A percentile compares a stretch with the other conserved stretches of the same genome.
Evolutionary conservation across 1,140 invertebrate genomes (phyloP).

Genomic region (Cydia pomonella): DNA sequence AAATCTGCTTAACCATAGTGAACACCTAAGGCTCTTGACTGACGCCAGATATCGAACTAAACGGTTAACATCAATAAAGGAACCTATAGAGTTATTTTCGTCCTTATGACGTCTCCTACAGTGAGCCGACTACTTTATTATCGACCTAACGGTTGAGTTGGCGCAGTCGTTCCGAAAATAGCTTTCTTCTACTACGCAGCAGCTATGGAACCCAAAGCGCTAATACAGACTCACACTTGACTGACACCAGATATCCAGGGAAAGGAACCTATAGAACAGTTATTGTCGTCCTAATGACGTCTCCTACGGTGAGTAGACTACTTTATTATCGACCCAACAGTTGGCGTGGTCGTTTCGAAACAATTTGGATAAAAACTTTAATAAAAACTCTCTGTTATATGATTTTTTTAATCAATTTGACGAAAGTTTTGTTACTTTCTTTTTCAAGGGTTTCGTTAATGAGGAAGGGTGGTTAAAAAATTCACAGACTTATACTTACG

Average conservation of each 20-base stretch:
- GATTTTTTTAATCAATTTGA: constrained; percentile 12
- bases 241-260: neutral
- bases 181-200: no score
- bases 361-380: constrained; percentile 3
- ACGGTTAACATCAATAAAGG: neutral
- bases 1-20: no score
- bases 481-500: neutral
- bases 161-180: neutral
- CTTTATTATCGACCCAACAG: constrained; percentile 5
- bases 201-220: neutral
- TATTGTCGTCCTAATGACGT: neutral
- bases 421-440: neutral
- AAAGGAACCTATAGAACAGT: neutral
- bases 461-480: neutral
- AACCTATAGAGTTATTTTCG: neutral
- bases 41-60: neutral
- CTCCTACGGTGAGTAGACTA: neutral
- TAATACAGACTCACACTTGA: neutral
- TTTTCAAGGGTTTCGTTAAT: neutral
- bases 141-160: neutral
- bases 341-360: constrained; percentile 1
- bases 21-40: no score
- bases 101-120: neutral
- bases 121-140: neutral
- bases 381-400: neutral